Evolutionary conservation across 2,888 invertebrate genomes (phyloP), one percentile per base, ranked within the genome.

Genomic region (Iphiclides podalirius): DNA sequence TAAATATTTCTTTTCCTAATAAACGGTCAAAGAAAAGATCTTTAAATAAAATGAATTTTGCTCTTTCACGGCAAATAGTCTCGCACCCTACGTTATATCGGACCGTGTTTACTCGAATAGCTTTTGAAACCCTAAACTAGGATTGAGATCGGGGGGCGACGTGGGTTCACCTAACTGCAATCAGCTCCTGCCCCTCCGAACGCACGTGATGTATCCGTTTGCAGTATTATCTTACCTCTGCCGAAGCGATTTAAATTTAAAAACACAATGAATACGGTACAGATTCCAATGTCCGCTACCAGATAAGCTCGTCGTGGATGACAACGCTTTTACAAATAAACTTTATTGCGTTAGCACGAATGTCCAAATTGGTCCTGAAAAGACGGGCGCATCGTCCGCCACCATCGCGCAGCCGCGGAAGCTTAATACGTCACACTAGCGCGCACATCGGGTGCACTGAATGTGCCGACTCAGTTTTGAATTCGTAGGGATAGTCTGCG

Each of bases 341-440:
- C 82, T 78, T 66, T 86, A 70, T 78, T 66, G 57, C 59, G 64
- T 69, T 65, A 72, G 60, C 57, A 64, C n/a, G 61, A 83, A 71
- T 66, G 83, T 76, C 65, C 57, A 83, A 75, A 74, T 77, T 84
- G 65, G 73, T 65, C 59, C 65, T 61, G 58, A 66, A 63, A 58
- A 55, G 58, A 60, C 61, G 66, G 69, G 61, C 69, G 69, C 67
- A 69, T 69, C 61, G 58, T 59, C 49, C 61, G 68, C 63, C 66
- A 70, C 70, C 65, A 75, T 61, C 64, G 81, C 86, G 86, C 86
- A 84, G 81, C 66, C 89, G 89, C 86, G 81, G 79, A 77, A 82
- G 73, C 70, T 66, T 66, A 64, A 70, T 70, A 83, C 81, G 81
- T 80, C 85, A 76, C 77, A 77, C 75, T 80, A 81, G 83, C 82